A percentile compares a stretch with the other conserved stretches of the same genome.
These are phyloP conservation scores for Eupithecia subfuscata DNA, from an alignment of 2,888 invertebrate genomes.

Conservation along the genomic window DNA sequence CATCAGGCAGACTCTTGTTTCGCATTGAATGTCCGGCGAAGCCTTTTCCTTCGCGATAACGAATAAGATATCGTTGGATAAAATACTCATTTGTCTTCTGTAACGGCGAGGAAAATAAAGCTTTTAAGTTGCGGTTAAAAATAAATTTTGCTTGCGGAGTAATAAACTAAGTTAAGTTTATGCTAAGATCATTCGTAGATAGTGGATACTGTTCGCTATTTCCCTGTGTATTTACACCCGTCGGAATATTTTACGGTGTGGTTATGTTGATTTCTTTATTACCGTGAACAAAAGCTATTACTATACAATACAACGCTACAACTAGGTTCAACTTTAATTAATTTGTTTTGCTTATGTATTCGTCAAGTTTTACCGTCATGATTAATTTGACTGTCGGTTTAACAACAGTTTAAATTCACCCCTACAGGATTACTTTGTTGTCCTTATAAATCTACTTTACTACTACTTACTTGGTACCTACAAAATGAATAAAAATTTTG, in stretches of 20 bases:
- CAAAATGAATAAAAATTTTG: too few species aligned
- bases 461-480: too few species aligned
- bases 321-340: neutral
- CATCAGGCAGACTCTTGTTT: conserved; percentile 18
- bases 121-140: conserved; percentile 14
- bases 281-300: neutral
- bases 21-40: conserved; percentile 51
- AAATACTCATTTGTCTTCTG: conserved; percentile 62
- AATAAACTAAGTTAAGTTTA: conserved; percentile 4
- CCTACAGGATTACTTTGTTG: too few species aligned
- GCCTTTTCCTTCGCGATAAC: conserved; percentile 53
- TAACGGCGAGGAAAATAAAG: conserved; percentile 24
- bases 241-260: neutral
- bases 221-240: neutral
- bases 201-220: neutral
- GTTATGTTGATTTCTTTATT: neutral
- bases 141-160: conserved; percentile 13
- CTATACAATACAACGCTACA: neutral
- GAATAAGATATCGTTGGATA: conserved; percentile 56
- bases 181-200: conserved; percentile 1
- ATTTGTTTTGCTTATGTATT: neutral
- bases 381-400: too few species aligned
- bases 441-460: too few species aligned
- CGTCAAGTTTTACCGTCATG: too few species aligned
- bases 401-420: too few species aligned